Conservation (phyloP, 2,888 invertebrate genomes). For the Aelia acuminata region DNA sequence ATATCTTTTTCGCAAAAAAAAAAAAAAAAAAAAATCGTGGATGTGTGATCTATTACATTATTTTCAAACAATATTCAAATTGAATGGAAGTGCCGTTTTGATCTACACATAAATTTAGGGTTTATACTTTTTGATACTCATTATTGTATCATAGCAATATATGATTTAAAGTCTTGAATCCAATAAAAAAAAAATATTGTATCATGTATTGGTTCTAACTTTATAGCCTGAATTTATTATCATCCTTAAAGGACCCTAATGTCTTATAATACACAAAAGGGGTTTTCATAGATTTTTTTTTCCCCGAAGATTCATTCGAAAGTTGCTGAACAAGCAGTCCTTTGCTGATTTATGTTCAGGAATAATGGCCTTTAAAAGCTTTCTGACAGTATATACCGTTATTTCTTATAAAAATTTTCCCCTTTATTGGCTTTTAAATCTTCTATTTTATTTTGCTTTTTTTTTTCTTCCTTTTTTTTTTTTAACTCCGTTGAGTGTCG, state of each 20-base stretch:
- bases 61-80: too few relatives aligned
- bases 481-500: neutral
- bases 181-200: too few relatives aligned
- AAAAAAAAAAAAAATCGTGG: too few relatives aligned
- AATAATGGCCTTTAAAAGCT: conserved; percentile 48
- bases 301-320: neutral
- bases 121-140: too few relatives aligned
- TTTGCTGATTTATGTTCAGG: neutral
- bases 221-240: neutral
- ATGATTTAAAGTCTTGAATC: too few relatives aligned
- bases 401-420: neutral
- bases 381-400: conserved; percentile 18
- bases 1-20: too few relatives aligned
- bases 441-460: conserved; percentile 33
- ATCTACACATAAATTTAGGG: too few relatives aligned
- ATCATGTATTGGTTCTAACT: neutral
- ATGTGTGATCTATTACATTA: too few relatives aligned
- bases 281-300: neutral
- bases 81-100: too few relatives aligned
- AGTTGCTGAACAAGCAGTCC: neutral
- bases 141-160: too few relatives aligned
- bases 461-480: too few relatives aligned
- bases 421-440: conserved; percentile 10
- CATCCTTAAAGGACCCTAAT: neutral
- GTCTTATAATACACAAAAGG: neutral